Conservation (phyloP, 2,888 invertebrate species). For the Tiphia femorata region DNA sequence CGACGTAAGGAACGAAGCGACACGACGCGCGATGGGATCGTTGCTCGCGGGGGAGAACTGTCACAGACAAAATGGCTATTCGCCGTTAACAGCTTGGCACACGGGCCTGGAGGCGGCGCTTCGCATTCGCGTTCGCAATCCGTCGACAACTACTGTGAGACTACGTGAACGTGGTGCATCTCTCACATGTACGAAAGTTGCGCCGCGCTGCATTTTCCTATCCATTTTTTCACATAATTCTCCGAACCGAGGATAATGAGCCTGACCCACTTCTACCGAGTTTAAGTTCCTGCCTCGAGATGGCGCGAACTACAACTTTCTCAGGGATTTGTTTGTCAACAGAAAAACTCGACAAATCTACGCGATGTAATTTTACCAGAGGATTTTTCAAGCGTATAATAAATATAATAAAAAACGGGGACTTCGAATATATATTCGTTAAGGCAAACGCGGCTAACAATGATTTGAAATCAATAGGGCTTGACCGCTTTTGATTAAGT, state of each 20-base stretch:
- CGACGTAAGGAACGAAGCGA: constrained; percentile 11
- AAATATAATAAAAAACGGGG: no score
- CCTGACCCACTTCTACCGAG: constrained; percentile 24
- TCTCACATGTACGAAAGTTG: constrained; percentile 8
- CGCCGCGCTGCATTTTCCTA: constrained; percentile 13
- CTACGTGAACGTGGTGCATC: constrained; percentile 3
- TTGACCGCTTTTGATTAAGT: no score
- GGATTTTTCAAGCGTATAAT: no score
- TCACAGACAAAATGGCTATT: constrained; percentile 78
- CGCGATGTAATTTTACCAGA: no score
- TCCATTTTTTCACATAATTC: constrained; percentile 20
- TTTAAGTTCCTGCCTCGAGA: constrained; percentile 43
- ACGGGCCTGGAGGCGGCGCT: constrained; percentile 70
- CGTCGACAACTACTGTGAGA: constrained; percentile 5
- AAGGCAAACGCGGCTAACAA: no score
- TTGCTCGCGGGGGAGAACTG: constrained; percentile 65
- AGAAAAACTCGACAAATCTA: constrained; percentile 38
- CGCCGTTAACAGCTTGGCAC: constrained; percentile 71
- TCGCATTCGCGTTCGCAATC: constrained; percentile 27
- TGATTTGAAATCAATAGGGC: no score
- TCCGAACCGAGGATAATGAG: constrained; percentile 12
- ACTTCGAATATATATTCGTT: no score
- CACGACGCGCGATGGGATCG: constrained; percentile 30
- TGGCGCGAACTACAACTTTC: constrained; percentile 43
- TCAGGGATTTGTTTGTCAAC: constrained; percentile 47